phyloP scores from a whole-genome alignment of 1,140 invertebrate species.

The Palaemon carinicauda region DNA sequence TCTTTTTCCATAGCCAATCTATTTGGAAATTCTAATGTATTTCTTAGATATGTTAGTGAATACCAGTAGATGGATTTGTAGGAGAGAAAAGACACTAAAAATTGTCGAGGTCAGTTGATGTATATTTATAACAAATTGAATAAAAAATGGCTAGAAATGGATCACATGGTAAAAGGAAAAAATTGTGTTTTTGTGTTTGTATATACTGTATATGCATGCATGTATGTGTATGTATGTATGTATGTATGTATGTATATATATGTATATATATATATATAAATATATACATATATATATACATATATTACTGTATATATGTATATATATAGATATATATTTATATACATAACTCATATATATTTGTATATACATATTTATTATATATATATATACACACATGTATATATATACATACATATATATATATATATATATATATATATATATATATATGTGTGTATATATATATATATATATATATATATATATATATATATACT shows the following conservation, averaged over 20 bases:
- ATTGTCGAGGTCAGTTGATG: too few species aligned
- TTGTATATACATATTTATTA: background rate
- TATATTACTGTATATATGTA: background rate
- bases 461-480: slow-evolving; percentile 2
- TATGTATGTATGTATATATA: background rate
- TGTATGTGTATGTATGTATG: background rate
- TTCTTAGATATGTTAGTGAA: too few species aligned
- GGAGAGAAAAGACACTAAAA: too few species aligned
- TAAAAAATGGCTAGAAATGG: too few species aligned
- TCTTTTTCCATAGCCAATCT: too few species aligned
- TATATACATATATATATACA: background rate
- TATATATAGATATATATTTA: background rate
- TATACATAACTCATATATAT: background rate
- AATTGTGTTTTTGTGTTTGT: background rate
- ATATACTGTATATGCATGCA: background rate
- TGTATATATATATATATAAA: background rate
- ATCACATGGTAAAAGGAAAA: too few species aligned
- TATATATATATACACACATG: background rate
- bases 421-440: background rate
- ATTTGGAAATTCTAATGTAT: too few species aligned
- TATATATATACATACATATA: background rate
- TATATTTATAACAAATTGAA: too few species aligned
- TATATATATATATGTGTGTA: too few species aligned
- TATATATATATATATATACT: background rate
- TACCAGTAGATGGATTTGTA: too few species aligned